These are phyloP conservation scores for Myrmecophaga tridactyla DNA, from an alignment of 2,113 vertebrate species.

Conservation along the genomic window DNA sequence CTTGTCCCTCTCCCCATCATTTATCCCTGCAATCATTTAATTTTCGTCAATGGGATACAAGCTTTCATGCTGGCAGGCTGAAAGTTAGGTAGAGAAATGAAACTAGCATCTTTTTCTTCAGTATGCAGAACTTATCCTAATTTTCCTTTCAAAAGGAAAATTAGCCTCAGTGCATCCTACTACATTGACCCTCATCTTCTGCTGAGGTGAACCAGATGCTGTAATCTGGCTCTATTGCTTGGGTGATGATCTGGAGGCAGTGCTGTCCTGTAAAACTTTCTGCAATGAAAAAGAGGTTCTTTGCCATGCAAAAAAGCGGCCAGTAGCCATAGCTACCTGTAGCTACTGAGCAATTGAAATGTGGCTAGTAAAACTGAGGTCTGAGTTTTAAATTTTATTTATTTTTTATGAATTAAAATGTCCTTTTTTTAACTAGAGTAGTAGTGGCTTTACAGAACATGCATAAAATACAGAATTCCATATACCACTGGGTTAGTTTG, in stretches of 20 bases:
- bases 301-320: background rate
- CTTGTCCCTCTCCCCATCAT: no score
- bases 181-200: background rate
- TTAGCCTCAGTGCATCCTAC: background rate
- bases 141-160: background rate
- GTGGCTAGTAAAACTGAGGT: background rate
- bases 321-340: no score
- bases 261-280: background rate
- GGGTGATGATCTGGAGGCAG: background rate
- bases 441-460: no score
- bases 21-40: background rate
- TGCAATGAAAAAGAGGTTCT: background rate
- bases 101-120: background rate
- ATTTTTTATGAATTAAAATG: background rate
- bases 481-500: no score
- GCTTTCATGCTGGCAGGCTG: background rate
- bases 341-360: no score
- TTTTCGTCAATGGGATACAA: background rate
- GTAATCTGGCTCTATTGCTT: background rate
- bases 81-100: background rate
- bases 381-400: background rate
- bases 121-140: background rate
- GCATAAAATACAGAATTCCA: no score
- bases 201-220: background rate
- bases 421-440: no score